Evolutionary conservation across 2,888 invertebrate genomes (phyloP).

Genomic region (Aphelenchoides bicaudatus): DNA sequence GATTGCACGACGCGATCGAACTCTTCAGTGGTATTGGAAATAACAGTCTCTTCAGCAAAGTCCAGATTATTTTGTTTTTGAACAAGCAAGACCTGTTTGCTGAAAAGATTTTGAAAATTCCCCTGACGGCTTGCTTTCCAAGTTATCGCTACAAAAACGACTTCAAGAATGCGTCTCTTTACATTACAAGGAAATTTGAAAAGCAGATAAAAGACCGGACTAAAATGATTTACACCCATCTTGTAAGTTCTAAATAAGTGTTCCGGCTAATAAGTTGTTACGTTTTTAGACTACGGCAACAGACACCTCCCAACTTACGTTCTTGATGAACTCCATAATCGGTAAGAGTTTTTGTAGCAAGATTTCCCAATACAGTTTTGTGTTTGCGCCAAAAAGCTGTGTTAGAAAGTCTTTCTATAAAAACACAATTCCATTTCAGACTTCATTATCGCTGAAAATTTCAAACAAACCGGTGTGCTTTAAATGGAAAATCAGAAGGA

Average conservation of each 20-base stretch:
- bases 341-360: too few relatives aligned
- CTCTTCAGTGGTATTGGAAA: slow-evolving; percentile 34
- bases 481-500: slow-evolving; percentile 15
- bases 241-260: slow-evolving; percentile 7
- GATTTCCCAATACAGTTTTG: too few relatives aligned
- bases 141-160: slow-evolving; percentile 23
- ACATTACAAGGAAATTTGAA: slow-evolving; percentile 29
- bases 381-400: too few relatives aligned
- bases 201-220: slow-evolving; percentile 26
- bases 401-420: too few relatives aligned
- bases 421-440: too few relatives aligned
- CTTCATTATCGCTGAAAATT: slow-evolving; percentile 40
- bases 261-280: background rate
- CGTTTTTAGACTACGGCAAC: slow-evolving; percentile 23
- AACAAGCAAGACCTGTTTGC: slow-evolving; percentile 38
- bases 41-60: slow-evolving; percentile 31
- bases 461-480: slow-evolving; percentile 38
- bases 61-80: slow-evolving; percentile 36
- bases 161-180: slow-evolving; percentile 23
- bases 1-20: slow-evolving; percentile 32
- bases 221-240: slow-evolving; percentile 33
- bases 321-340: slow-evolving; percentile 32
- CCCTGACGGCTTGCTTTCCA: slow-evolving; percentile 26
- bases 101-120: slow-evolving; percentile 28
- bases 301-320: slow-evolving; percentile 30